A percentile compares a stretch with the other conserved stretches of the same genome.
Evolutionary conservation across 2,797 vertebrate species (phyloP).

Genomic region (Pelodytes ibericus): DNA sequence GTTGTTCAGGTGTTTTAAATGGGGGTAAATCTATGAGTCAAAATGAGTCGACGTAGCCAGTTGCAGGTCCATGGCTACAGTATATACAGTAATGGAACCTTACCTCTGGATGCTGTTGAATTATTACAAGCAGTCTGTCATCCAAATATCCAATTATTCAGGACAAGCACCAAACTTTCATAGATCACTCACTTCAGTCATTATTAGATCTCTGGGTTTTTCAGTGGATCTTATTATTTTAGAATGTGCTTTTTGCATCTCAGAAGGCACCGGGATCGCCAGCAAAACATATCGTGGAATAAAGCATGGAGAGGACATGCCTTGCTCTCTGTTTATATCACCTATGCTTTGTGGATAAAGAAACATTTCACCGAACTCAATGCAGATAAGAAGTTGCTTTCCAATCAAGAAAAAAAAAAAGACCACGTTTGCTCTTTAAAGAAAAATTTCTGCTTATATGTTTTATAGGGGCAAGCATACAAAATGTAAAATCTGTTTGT

Average conservation of each 20-base stretch:
- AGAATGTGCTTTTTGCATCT: constrained; percentile 74
- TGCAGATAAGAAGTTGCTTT: constrained; percentile 81
- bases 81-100: constrained; percentile 76
- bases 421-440: constrained; percentile 73
- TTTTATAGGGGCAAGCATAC: constrained; percentile 75
- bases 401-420: constrained; percentile 83
- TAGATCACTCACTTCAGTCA: constrained; percentile 73
- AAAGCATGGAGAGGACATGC: constrained; percentile 67
- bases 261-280: constrained; percentile 74
- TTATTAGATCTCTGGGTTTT: constrained; percentile 74
- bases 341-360: constrained; percentile 81
- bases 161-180: constrained; percentile 73
- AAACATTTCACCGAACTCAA: constrained; percentile 75
- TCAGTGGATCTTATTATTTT: constrained; percentile 73
- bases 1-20: constrained; percentile 93
- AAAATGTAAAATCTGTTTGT: constrained; percentile 67
- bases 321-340: constrained; percentile 73
- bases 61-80: constrained; percentile 70
- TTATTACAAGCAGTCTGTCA: constrained; percentile 85
- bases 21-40: constrained; percentile 98
- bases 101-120: constrained; percentile 93
- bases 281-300: constrained; percentile 68
- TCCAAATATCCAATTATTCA: constrained; percentile 78
- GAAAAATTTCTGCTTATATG: constrained; percentile 72
- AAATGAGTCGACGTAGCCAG: constrained; percentile 97